Conservation (phyloP, 2,888 invertebrate genomes). For the Melinopterus prodromus region DNA sequence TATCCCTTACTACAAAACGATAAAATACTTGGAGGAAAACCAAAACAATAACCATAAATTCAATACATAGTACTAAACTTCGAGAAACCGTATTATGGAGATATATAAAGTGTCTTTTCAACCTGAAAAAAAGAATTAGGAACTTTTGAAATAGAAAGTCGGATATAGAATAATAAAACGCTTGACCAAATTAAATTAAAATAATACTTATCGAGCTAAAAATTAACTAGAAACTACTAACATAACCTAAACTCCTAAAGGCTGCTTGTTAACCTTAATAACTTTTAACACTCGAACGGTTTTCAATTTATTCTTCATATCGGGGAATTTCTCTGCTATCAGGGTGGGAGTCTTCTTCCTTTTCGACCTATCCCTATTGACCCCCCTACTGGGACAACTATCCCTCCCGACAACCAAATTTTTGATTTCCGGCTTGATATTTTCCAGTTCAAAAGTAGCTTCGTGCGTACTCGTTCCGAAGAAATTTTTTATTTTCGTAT, state of each 20-base stretch:
- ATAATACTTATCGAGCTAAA: too few relatives aligned
- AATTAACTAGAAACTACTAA: too few relatives aligned
- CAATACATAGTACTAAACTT: too few relatives aligned
- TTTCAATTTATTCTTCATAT: constrained; percentile 27
- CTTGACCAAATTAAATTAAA: too few relatives aligned
- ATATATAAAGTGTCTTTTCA: too few relatives aligned
- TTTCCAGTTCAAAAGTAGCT: constrained; percentile 55
- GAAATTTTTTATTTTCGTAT: constrained; percentile 55
- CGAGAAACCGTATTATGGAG: too few relatives aligned
- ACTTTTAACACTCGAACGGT: constrained; percentile 30
- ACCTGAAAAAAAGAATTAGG: too few relatives aligned
- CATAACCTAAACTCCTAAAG: neutral
- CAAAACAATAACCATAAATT: too few relatives aligned
- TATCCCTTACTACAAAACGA: too few relatives aligned
- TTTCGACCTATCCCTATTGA: constrained; percentile 20
- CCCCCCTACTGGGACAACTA: constrained; percentile 14
- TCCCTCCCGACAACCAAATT: constrained; percentile 45
- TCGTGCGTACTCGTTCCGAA: constrained; percentile 54
- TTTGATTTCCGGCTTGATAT: constrained; percentile 56
- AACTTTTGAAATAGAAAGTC: too few relatives aligned
- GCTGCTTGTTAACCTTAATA: constrained; percentile 16
- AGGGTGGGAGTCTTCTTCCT: constrained; percentile 24
- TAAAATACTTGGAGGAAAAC: too few relatives aligned
- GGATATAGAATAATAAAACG: too few relatives aligned
- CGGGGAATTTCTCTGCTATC: constrained; percentile 7